phyloP scores from a whole-genome alignment of 2,113 vertebrate genomes.

The Tenrec ecaudatus region DNA sequence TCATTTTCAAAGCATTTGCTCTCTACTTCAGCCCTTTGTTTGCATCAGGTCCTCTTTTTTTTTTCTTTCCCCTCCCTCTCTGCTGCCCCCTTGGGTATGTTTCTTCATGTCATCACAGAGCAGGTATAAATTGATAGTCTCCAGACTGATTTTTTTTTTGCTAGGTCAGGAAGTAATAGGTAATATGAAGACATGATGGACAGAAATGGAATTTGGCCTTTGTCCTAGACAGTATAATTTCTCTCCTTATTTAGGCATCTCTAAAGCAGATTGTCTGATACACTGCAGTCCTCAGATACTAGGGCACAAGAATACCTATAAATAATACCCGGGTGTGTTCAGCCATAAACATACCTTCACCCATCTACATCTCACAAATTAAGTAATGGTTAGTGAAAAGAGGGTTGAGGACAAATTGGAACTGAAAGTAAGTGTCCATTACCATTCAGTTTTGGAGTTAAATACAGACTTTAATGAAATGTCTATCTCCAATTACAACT shows the following conservation, averaged over 20 bases:
- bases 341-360: conserved; percentile 17
- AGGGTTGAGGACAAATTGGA: neutral
- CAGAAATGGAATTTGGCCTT: conserved; percentile 73
- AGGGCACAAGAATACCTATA: conserved; percentile 35
- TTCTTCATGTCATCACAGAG: conserved; percentile 36
- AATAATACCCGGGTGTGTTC: neutral
- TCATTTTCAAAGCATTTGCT: too few species aligned
- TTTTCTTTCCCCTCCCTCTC: too few species aligned
- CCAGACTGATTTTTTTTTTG: conserved; percentile 59
- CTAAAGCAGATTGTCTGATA: neutral
- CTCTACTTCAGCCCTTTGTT: too few species aligned
- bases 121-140: conserved; percentile 63
- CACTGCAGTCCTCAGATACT: neutral
- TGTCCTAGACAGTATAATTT: conserved; percentile 56
- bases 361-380: neutral
- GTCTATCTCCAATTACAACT: conserved; percentile 21
- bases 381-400: conserved; percentile 13
- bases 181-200: conserved; percentile 70
- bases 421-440: neutral
- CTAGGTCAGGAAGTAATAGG: conserved; percentile 65
- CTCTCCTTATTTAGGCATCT: conserved; percentile 57
- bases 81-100: neutral
- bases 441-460: conserved; percentile 32
- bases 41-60: too few species aligned
- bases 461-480: neutral